Evolutionary conservation across 92 coral and sea anemone genomes (phyloP), one percentile per base, ranked within the genome.

Genomic region (Plumapathes pennacea): DNA sequence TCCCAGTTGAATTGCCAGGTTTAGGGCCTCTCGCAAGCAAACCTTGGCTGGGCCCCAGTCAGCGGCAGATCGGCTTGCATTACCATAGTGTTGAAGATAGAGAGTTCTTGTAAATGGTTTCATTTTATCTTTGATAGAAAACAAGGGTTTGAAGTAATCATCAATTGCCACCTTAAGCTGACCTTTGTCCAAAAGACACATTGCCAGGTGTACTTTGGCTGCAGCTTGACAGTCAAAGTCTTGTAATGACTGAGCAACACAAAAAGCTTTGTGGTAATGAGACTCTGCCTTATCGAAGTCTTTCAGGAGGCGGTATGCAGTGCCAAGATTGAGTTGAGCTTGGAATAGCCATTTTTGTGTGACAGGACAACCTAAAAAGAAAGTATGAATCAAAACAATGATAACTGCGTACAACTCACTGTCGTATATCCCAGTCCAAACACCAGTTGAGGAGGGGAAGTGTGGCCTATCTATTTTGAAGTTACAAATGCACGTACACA

Each of bases 41-140:
- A 41, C 46, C 56, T 76, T 73, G 8, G 86, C 86, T 50, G 19
- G 36, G 17, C 86, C 86, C 82, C 86, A 80, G 70, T 80, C 62
- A 3, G 86, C 86, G 4, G 86, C 86, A 5, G 86, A 80, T 15
- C 86, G 48, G 29, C 82, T 55, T 4, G 76, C 82, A 45, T 60
- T 74, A 9, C 86, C 86, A 52, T 73, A 80, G 18, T 74, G 52
- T 38, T 73, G 71, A 40, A 80, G 70, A n/a, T 55, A 80, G 40
- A 80, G 52, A 5, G 66, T 59, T 27, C 18, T 47, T 15, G 82
- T 80, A 20, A 25, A 57, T 9, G 25, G 40, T 18, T 22, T 66
- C 82, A 73, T 55, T 10, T 22, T 59, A 11, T 25, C 17, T 52
- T 51, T 80, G 25, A 14, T 42, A 27, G 25, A 50, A 69, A 64